Evolutionary conservation across 2,797 vertebrate genomes (phyloP).

Genomic region (Adrianichthys oophorus): DNA sequence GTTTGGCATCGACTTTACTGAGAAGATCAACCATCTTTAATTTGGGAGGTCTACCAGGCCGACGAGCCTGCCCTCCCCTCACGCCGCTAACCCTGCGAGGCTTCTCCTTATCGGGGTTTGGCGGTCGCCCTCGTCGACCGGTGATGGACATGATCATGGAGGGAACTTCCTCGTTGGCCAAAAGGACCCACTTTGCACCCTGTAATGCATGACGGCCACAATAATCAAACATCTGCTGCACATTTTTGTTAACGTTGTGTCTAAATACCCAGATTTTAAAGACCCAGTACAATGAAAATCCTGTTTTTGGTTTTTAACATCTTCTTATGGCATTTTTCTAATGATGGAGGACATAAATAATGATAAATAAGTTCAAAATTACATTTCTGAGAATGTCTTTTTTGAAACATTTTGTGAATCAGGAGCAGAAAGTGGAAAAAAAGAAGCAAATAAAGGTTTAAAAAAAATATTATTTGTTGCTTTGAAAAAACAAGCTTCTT

Average conservation of each 20-base stretch:
- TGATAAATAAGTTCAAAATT: too few species aligned
- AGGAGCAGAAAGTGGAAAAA: too few species aligned
- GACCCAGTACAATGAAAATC: too few species aligned
- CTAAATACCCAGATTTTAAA: too few species aligned
- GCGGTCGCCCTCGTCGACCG: slow-evolving; percentile 91
- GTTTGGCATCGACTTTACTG: slow-evolving; percentile 88
- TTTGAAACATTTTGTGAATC: too few species aligned
- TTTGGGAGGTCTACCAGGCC: slow-evolving; percentile 92
- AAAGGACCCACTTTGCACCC: slow-evolving; percentile 88
- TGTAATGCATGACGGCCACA: slow-evolving; percentile 48
- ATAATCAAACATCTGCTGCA: neutral
- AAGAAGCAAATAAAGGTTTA: too few species aligned
- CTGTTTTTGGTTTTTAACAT: too few species aligned
- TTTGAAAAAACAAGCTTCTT: too few species aligned
- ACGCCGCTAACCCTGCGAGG: slow-evolving; percentile 57
- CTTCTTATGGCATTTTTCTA: too few species aligned
- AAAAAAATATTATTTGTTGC: too few species aligned
- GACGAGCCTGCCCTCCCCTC: slow-evolving; percentile 78
- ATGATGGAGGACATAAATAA: too few species aligned
- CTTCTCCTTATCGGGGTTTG: slow-evolving; percentile 88
- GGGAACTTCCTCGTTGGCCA: slow-evolving; percentile 92
- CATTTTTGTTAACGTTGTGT: neutral
- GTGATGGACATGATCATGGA: slow-evolving; percentile 97
- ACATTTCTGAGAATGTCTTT: too few species aligned
- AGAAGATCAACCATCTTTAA: slow-evolving; percentile 85